Base-by-base conservation (phyloP, 2,888 invertebrate genomes). In the Catocala nupta region DNA sequence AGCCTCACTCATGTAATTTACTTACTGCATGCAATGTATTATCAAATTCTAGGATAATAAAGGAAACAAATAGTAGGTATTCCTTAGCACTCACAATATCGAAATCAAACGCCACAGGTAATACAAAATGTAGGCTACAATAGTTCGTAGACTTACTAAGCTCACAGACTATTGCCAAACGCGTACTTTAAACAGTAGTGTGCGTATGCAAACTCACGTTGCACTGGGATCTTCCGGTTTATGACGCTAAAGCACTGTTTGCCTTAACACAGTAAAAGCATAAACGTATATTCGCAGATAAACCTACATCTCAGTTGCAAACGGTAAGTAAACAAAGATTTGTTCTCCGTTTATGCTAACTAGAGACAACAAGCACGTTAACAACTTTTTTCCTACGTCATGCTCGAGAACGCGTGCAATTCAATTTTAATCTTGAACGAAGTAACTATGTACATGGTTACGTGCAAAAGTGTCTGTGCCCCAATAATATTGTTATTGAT, bases 231-330 rank as follows among this genome's bases (percentile, higher is more conserved):
- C 42, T 56, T 43, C 42, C 12, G 47, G 55, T 52, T 61, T 56
- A 61, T 61, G 52, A 42, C 50, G 51, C 47, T 52, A 51, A 55
- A 42, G 50, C 45, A 45, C 50, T 61, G 52, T 61, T 61, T 61
- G 25, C 55, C 51, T 50, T 55, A 39, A 50, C 45, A 43, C 36
- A 55, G 51, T 34, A 51, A 52, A 61, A 51, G 39, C 55, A 56
- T 56, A 33, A 61, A 33, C 51, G 51, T 56, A 55, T 55, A 47
- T 61, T 56, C 33, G 42, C 33, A 56, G 55, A 51, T 61, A 61
- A 60, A 60, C 55, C 44, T 50, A 44, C 16, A 33, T 51, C 51
- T 43, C 49, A 16, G 1, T 48, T 43, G 34, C 42, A 53, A 39
- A 53, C 42, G 33, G 53, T 42, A 42, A 25, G 48, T 54, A 54